Evolutionary conservation across 2,113 vertebrate species (phyloP), one percentile per base, ranked within the genome.

Genomic region (Seriola rivoliana): DNA sequence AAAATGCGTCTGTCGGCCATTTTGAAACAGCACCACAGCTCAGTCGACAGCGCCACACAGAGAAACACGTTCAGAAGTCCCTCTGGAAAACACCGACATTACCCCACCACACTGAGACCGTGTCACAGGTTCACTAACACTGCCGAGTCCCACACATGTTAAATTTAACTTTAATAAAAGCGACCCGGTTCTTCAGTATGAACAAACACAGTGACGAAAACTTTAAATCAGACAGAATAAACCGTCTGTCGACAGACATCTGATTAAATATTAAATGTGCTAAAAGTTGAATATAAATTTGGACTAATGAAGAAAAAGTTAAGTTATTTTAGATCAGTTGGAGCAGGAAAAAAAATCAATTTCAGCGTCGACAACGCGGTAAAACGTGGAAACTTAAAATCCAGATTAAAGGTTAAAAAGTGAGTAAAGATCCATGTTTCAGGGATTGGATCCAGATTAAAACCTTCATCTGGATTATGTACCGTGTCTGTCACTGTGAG

Each of bases 1-100:
- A 50, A 21, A 48, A 50, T 8, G 8, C 8, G 8, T 38, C 92
- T 91, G 94, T 92, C 95, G 93, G 96, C 96, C 96, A 97, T 97
- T 94, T 96, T 95, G 91, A 88, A 93, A 85, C 91, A 92, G 91
- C 90, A 90, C 88, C 90, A 93, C 90, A n/a, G 76, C 69, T 87
- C 77, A 44, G 84, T 92, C 84, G 91, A 93, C 91, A 93, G 93
- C 92, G 88, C 62, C 90, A 52, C 59, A 29, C 38, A 32, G 4
- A 14, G 3, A 19, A 29, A 48, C n/a, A 32, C 34, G 21, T 44
- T 36, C 34, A 36, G 46, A 69, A 73, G 0, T 44, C 1, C 34
- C 2, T 14, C 23, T 7, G 48, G 23, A 72, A 83, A 78, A 75
- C 64, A 8, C 21, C 32, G 29, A 36, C 34, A 36, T 6, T 36